Evolutionary conservation across 2,113 vertebrate genomes (phyloP), one percentile per base, ranked within the genome.

Genomic region (Muntiacus reevesi): DNA sequence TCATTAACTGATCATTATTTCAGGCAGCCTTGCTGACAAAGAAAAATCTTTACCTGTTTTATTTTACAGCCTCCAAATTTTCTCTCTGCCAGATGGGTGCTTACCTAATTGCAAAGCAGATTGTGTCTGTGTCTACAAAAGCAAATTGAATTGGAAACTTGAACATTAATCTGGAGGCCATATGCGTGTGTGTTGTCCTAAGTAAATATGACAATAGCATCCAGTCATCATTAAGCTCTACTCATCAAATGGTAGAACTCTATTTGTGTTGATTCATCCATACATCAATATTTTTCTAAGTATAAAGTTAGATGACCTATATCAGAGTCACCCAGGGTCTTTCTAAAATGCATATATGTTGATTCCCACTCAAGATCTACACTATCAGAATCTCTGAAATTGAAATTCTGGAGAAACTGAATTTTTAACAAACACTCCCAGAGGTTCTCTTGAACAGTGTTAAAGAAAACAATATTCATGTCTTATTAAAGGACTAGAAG

Each of bases 21-120:
- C 79, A 95, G 60, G 91, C 94, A 97, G 85, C 94, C 94, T 95
- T 86, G 64, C 94, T 95, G 97, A 97, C 95, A 98, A 91, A 96
- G 96, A 94, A 98, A 97, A 97, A 97, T 97, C 94, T 97, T 97
- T 96, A 98, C 96, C 97, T 98, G 82, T 96, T 97, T 95, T 71
- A 97, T 97, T 98, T 96, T 89, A 94, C 59, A 89, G 92, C 59
- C 91, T 97, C 96, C 94, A 91, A 96, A 95, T 97, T 97, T 97
- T 97, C 91, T 88, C 94, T 96, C 96, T 93, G 96, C 97, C 97
- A 97, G 96, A 98, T 98, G 97, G 95, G 94, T 95, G 88, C 90
- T 97, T 97, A 97, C 91, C 94, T 97, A 98, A 97, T 98, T 94
- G 93, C 88, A 97, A 97, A 98, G 95, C 97, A 98, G 97, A 97